Base-by-base conservation (phyloP, 2,113 vertebrate species). In the Chelonoidis abingdonii region DNA sequence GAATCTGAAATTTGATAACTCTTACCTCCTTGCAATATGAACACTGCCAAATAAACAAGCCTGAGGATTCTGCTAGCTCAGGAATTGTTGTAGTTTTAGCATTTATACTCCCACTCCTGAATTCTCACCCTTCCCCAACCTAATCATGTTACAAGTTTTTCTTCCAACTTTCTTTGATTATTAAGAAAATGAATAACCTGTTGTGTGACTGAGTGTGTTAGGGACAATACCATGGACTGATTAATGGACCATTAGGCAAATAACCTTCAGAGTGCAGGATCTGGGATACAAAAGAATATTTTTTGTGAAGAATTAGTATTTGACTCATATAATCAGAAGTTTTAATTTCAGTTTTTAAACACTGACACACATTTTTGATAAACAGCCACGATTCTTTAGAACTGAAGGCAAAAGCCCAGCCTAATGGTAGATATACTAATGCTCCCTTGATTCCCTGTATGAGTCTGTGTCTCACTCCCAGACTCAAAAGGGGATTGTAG, bases 11-110 rank as follows among this genome's bases (percentile, higher is more conserved):
- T 72, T 87, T 3, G 22, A 95, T 29, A 91, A 89, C 84, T 93
- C 89, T 88, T 80, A 89, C 92, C 84, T 92, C 89, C 93, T 96
- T 95, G 80, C 53, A 80, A 65, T 47, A 90, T 65, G 29, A 92
- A 85, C 69, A 47, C 54, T 59, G 80, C 91, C 95, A 96, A 95
- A 80, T 35, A 47, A 62, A 65, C 59, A 88, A 86, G 59, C 44
- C 62, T 5, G 10, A 92, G 79, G 29, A 57, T 24, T 50, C 81
- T 54, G 56, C n/a, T 80, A 27, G 80, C 81, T 91, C 78, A 93
- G 69, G 54, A 89, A 47, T 88, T 65, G 78, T 81, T 84, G 80
- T 5, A 84, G 54, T 88, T 59, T 50, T 57, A 8, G 41, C 49
- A 79, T 84, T 81, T 84, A 56, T 29, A 5, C 35, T 84, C 56